Conservation (phyloP, 2,888 invertebrate species). For the Sphaeridia pumilis region DNA sequence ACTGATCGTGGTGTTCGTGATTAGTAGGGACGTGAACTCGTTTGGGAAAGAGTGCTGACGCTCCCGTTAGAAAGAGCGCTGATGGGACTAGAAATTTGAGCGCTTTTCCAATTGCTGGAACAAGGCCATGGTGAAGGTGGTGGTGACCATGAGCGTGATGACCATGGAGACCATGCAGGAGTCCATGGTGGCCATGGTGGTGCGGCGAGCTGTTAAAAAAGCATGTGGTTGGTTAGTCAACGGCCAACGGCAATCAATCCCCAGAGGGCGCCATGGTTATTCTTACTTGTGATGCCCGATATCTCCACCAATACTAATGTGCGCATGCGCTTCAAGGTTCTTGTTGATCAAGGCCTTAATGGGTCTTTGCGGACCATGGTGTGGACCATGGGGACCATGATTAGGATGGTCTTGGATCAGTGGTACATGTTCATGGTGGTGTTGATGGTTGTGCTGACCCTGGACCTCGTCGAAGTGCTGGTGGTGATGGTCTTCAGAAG, state of each 20-base stretch:
- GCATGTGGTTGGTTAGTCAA: not conserved
- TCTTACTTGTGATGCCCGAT: too few species aligned
- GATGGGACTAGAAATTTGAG: constrained; percentile 29
- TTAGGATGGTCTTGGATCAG: not conserved
- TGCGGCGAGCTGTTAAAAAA: not conserved
- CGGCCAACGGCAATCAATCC: too few species aligned
- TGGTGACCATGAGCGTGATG: constrained; percentile 3
- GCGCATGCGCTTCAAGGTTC: not conserved
- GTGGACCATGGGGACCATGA: too few species aligned
- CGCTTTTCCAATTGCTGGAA: constrained; percentile 28
- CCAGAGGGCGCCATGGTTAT: too few species aligned
- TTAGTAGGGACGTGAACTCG: constrained; percentile 30
- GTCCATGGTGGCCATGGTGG: constrained; percentile 7
- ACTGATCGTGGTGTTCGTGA: not conserved
- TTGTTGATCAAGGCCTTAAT: too few species aligned
- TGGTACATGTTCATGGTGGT: constrained; percentile 5
- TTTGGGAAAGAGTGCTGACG: constrained; percentile 34
- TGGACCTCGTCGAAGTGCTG: not conserved
- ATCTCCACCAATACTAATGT: not conserved
- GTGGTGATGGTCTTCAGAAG: not conserved
- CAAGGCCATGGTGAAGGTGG: constrained; percentile 7
- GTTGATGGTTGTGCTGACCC: constrained; percentile 3
- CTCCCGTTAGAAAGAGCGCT: constrained; percentile 30
- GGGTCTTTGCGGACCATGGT: too few species aligned
- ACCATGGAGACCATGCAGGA: not conserved